A percentile compares a stretch with the other conserved stretches of the same genome.
These are phyloP conservation scores for Porites evermanni DNA, from an alignment of 92 coral and sea anemone species.

Conservation along the genomic window DNA sequence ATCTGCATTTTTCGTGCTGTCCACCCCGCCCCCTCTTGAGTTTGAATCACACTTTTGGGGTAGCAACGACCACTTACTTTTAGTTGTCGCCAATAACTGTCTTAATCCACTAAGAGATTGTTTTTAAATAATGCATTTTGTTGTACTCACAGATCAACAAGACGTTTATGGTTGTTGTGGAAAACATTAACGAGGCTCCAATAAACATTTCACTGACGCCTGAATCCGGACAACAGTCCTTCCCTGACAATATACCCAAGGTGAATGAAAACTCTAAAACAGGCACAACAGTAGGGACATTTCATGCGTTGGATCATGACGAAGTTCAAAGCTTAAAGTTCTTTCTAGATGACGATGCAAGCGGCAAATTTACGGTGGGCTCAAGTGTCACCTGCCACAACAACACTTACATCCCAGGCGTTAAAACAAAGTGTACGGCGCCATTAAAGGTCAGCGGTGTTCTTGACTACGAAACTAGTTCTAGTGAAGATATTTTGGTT, in stretches of 20 bases:
- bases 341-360: constrained; percentile 74
- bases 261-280: constrained; percentile 83
- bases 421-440: constrained; percentile 74
- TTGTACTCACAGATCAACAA: constrained; percentile 67
- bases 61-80: too few relatives aligned
- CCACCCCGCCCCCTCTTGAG: too few relatives aligned
- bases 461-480: constrained; percentile 78
- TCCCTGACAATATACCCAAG: constrained; percentile 71
- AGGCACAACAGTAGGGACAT: constrained; percentile 81
- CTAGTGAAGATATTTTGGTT: constrained; percentile 70
- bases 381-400: constrained; percentile 73
- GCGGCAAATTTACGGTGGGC: constrained; percentile 73
- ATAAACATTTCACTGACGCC: constrained; percentile 81
- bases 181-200: constrained; percentile 92
- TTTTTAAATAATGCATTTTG: too few relatives aligned
- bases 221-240: constrained; percentile 81
- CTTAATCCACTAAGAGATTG: too few relatives aligned
- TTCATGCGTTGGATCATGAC: constrained; percentile 89
- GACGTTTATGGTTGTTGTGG: constrained; percentile 78
- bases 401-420: constrained; percentile 71
- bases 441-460: constrained; percentile 70
- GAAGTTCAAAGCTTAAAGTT: constrained; percentile 79
- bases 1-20: too few relatives aligned
- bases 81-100: too few relatives aligned
- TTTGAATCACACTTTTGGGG: too few relatives aligned